Conservation (phyloP, 2,888 invertebrate genomes). For the Acanthosoma haemorrhoidale region DNA sequence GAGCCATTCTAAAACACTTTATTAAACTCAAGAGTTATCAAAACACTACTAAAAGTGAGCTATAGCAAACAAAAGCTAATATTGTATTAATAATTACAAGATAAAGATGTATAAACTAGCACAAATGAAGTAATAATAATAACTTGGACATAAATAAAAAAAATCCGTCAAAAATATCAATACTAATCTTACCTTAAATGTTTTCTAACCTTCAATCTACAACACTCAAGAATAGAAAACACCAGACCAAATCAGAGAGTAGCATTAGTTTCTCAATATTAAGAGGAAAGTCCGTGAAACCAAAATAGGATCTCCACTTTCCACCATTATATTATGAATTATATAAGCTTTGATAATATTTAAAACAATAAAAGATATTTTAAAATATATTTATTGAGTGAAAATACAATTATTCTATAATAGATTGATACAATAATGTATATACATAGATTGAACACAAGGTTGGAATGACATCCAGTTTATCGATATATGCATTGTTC, state of each 20-base stretch:
- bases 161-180: too few species aligned
- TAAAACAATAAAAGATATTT: conserved; percentile 1
- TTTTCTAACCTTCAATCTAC: too few species aligned
- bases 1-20: conserved; percentile 29
- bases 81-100: neutral
- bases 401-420: neutral
- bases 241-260: too few species aligned
- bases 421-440: neutral
- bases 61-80: neutral
- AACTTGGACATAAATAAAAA: too few species aligned
- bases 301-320: neutral
- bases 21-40: neutral
- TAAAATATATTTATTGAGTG: neutral
- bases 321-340: neutral
- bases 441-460: neutral
- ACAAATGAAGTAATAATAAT: too few species aligned
- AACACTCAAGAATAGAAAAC: too few species aligned
- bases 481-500: too few species aligned
- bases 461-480: neutral
- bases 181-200: too few species aligned
- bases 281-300: neutral
- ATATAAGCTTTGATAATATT: neutral
- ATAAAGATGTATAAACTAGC: too few species aligned
- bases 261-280: too few species aligned
- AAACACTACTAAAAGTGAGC: too few species aligned